phyloP scores from a whole-genome alignment of 2,797 vertebrate species.

The Epinephelus awoara region DNA sequence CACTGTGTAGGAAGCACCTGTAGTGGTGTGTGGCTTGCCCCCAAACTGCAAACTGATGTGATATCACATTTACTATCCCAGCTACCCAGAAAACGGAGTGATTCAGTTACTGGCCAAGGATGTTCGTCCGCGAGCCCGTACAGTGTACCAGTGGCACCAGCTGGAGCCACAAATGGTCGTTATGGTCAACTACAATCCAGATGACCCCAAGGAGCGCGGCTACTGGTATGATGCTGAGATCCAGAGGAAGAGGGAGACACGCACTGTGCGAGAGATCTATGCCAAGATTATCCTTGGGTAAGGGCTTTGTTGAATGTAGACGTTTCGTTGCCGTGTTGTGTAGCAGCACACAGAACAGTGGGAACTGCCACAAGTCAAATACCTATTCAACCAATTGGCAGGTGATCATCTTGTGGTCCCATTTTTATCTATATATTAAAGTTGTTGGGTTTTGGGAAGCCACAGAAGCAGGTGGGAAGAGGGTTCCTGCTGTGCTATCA shows the following conservation, averaged over 20 bases:
- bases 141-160: constrained; percentile 93
- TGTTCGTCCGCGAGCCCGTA: constrained; percentile 92
- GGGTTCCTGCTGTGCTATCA: constrained; percentile 20
- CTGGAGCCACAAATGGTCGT: constrained; percentile 92
- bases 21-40: constrained; percentile 30
- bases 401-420: neutral
- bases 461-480: constrained; percentile 22
- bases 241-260: constrained; percentile 91
- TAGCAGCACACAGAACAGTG: neutral
- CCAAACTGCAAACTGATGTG: constrained; percentile 23
- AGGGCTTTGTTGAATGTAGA: constrained; percentile 48
- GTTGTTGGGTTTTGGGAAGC: constrained; percentile 7
- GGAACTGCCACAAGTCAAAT: neutral
- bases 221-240: constrained; percentile 98
- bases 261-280: constrained; percentile 89
- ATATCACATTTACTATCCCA: constrained; percentile 57
- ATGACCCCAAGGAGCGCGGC: constrained; percentile 94
- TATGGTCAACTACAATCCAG: constrained; percentile 97
- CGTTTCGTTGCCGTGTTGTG: neutral
- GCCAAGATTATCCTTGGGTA: constrained; percentile 94
- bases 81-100: constrained; percentile 95
- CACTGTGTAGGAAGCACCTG: constrained; percentile 44
- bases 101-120: constrained; percentile 89
- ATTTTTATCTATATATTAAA: neutral
- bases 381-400: neutral